Evolutionary conservation across 1,140 invertebrate species (phyloP).

Genomic region (Ostrea denselamellosa): DNA sequence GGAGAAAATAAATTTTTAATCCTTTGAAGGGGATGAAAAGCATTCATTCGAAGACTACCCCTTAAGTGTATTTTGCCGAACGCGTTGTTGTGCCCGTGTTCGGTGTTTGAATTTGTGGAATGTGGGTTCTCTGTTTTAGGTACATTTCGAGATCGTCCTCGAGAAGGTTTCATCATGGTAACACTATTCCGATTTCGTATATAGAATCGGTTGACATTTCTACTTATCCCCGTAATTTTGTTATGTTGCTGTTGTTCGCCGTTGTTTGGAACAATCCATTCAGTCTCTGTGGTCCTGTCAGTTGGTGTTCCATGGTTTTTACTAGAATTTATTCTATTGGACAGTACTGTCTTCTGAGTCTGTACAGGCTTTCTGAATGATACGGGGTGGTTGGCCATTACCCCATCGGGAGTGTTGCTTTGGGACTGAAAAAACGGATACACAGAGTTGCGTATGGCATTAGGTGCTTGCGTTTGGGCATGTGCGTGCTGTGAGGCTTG

Average conservation of each 20-base stretch:
- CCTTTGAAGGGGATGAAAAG: not conserved
- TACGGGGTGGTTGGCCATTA: not conserved
- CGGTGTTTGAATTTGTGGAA: not conserved
- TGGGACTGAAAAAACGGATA: not conserved
- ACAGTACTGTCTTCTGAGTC: not conserved
- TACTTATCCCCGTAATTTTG: not conserved
- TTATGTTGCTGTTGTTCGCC: not conserved
- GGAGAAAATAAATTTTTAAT: not conserved
- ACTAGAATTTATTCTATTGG: not conserved
- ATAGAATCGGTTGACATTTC: not conserved
- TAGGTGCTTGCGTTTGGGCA: no score
- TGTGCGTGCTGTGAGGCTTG: not conserved
- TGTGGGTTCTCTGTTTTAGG: not conserved
- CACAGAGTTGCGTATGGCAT: not conserved
- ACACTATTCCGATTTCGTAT: not conserved
- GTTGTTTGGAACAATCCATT: not conserved
- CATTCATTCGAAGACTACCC: not conserved
- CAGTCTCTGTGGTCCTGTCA: not conserved
- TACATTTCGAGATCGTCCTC: not conserved
- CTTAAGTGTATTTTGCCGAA: not conserved
- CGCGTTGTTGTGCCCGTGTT: not conserved
- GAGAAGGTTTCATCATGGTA: not conserved
- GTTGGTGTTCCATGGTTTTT: not conserved
- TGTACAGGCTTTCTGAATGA: not conserved
- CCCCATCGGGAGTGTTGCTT: not conserved